Evolutionary conservation across 2,888 invertebrate species (phyloP).

Genomic region (Cheilosia urbana): DNA sequence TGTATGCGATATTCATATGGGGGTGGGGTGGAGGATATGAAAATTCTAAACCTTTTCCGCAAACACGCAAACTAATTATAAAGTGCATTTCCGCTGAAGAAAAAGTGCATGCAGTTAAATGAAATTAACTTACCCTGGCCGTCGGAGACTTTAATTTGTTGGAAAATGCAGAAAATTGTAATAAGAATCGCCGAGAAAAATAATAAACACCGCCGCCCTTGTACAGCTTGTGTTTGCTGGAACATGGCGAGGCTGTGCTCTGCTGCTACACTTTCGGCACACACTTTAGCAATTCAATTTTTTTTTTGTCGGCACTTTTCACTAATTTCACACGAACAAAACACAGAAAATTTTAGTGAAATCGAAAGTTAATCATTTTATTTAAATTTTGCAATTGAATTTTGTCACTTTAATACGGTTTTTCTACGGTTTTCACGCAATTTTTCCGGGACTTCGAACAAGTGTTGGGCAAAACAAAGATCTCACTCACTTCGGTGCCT

Average conservation of each 20-base stretch:
- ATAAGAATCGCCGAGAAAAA: slow-evolving; percentile 62
- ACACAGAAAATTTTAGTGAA: slow-evolving; percentile 49
- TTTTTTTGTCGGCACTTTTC: slow-evolving; percentile 55
- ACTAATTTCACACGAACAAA: slow-evolving; percentile 50
- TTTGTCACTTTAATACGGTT: slow-evolving; percentile 38
- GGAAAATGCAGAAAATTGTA: slow-evolving; percentile 63
- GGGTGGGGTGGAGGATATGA: slow-evolving; percentile 26
- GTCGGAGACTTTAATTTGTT: slow-evolving; percentile 50
- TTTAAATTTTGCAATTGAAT: slow-evolving; percentile 52
- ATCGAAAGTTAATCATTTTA: slow-evolving; percentile 63
- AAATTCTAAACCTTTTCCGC: slow-evolving; percentile 74
- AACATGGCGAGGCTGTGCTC: slow-evolving; percentile 67
- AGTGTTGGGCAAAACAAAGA: slow-evolving; percentile 76
- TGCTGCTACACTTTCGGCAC: slow-evolving; percentile 40
- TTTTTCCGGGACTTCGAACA: slow-evolving; percentile 68
- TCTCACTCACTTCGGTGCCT: slow-evolving; percentile 63
- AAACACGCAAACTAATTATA: slow-evolving; percentile 49
- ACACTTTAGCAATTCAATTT: slow-evolving; percentile 26
- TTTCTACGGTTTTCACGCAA: slow-evolving; percentile 53
- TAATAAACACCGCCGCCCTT: slow-evolving; percentile 75
- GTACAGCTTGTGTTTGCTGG: slow-evolving; percentile 69
- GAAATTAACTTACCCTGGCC: slow-evolving; percentile 61
- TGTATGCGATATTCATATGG: slow-evolving; percentile 27
- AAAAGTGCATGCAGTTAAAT: not conserved
- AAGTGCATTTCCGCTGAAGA: not conserved